Evolutionary conservation across 2,797 vertebrate genomes (phyloP), one percentile per base, ranked within the genome.

Genomic region (Esox masquinongy): DNA sequence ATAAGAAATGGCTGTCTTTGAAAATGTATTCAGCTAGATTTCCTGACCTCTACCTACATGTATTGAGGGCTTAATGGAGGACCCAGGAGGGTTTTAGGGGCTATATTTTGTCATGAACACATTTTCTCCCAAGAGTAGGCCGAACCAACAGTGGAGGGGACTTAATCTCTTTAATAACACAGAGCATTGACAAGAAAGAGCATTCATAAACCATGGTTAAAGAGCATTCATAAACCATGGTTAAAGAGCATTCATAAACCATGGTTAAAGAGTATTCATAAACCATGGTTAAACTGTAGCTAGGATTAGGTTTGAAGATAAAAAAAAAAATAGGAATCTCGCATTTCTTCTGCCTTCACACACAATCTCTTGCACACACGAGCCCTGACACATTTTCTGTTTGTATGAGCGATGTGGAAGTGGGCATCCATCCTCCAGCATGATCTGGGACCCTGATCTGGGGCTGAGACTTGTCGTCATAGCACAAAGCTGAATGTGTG

Each of bases 1-100:
- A 91, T 88, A 90, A 87, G 78, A 91, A 86, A 67, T 82, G 77
- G 74, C 43, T 50, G 69, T 85, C 87, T 92, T 91, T 91, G 89
- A 92, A 91, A 88, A 90, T 79, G 76, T 79, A 84, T 88, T 87
- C 84, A 79, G 83, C 85, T 88, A 87, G 86, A 88, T 87, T 88
- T 85, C 74, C 78, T 86, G 87, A 90, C 90, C 89, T 85, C 75
- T 83, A 84, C 84, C 83, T 86, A 83, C 82, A 76, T 83, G n/a
- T 86, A 80, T 83, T 39, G 73, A 77, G 74, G 77, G 76, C 77
- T 80, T 79, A 81, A 84, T 85, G 84, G 84, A 76, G 86, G 74
- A 72, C 69, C 34, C 59, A 43, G 34, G n/a, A 82, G 76, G 56
- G 9, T 83, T 79, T 81, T 73, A 66, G 59, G 70, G 78, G 64